phyloP scores from a whole-genome alignment of 2,797 vertebrate genomes.

The Simalia tracyae region DNA sequence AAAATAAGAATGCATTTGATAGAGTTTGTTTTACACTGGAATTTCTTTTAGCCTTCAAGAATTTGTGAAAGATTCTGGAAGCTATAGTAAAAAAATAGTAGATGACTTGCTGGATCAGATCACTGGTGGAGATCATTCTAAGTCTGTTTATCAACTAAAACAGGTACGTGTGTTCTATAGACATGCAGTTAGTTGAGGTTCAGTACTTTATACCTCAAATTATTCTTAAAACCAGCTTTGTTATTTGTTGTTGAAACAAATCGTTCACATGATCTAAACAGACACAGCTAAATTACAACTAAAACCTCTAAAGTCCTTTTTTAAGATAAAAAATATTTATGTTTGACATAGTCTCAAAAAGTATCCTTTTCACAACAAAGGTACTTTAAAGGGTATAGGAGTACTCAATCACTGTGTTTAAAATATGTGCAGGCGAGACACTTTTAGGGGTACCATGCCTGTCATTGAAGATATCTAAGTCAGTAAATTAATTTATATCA shows the following conservation, averaged over 20 bases:
- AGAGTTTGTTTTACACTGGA: background rate
- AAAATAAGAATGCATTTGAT: background rate
- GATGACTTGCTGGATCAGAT: conserved; percentile 94
- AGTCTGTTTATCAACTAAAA: conserved; percentile 86
- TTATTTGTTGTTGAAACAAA: background rate
- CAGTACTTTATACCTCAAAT: background rate
- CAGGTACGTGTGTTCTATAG: conserved; percentile 76
- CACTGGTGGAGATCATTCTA: conserved; percentile 90
- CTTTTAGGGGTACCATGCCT: background rate
- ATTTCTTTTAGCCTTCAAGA: conserved; percentile 86
- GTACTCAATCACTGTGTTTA: background rate
- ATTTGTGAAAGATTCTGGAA: conserved; percentile 91
- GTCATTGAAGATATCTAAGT: background rate
- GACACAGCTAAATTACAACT: background rate
- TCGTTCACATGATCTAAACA: background rate
- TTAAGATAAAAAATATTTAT: background rate
- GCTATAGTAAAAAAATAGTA: conserved; percentile 86
- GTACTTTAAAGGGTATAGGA: background rate
- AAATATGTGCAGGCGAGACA: background rate
- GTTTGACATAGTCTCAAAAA: background rate
- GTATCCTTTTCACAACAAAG: background rate
- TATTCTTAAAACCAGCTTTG: background rate
- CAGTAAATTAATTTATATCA: background rate
- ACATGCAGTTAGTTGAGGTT: background rate
- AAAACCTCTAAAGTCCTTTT: background rate